Evolutionary conservation across 2,888 invertebrate genomes (phyloP).

Genomic region (Parnassius mnemosyne): DNA sequence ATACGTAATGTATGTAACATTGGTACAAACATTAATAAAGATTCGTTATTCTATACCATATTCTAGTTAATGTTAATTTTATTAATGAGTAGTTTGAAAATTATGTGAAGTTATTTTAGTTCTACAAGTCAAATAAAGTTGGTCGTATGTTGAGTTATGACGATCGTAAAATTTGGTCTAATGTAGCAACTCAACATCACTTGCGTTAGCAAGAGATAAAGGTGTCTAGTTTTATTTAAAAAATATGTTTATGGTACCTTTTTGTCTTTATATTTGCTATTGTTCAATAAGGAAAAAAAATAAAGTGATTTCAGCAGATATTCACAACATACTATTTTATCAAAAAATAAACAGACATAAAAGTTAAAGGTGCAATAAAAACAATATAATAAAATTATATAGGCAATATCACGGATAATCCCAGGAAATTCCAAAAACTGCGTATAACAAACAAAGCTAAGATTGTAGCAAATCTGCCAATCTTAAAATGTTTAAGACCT

Average conservation of each 20-base stretch:
- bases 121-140: neutral
- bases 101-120: neutral
- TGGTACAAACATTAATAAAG: constrained; percentile 7
- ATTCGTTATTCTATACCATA: constrained; percentile 5
- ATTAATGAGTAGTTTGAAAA: neutral
- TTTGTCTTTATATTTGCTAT: too few species aligned
- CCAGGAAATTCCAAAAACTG: too few species aligned
- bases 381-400: too few species aligned
- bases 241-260: too few species aligned
- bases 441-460: too few species aligned
- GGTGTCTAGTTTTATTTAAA: too few species aligned
- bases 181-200: neutral
- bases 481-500: neutral
- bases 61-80: constrained; percentile 6
- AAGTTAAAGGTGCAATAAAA: too few species aligned
- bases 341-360: too few species aligned
- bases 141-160: neutral
- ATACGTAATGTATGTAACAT: neutral
- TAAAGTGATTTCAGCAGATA: too few species aligned
- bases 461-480: neutral
- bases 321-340: too few species aligned
- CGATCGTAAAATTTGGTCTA: neutral
- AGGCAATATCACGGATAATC: too few species aligned
- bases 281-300: too few species aligned
- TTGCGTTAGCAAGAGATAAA: neutral